These are phyloP conservation scores for Lepisosteus osseus DNA, from an alignment of 2,113 vertebrate genomes.

Conservation along the genomic window DNA sequence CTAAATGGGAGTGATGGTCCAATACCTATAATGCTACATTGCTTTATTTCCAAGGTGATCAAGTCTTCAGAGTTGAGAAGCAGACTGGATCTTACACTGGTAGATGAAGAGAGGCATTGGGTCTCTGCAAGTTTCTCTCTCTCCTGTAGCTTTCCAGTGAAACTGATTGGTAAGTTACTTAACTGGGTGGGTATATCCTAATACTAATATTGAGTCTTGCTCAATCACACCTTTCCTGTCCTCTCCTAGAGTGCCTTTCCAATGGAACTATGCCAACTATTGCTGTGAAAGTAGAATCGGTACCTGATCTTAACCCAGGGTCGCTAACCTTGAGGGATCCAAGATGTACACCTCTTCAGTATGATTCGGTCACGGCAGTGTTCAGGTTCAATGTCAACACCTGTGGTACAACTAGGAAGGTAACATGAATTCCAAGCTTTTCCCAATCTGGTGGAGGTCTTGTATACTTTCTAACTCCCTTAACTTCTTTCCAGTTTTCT, in stretches of 20 bases:
- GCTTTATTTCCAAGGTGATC: constrained; percentile 37
- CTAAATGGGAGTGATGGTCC: too few species aligned
- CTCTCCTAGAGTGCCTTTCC: constrained; percentile 56
- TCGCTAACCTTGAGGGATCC: constrained; percentile 52
- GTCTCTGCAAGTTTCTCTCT: constrained; percentile 44
- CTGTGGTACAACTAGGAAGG: constrained; percentile 62
- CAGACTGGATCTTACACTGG: constrained; percentile 43
- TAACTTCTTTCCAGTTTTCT: constrained; percentile 45
- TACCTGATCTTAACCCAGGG: constrained; percentile 41
- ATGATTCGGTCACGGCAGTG: constrained; percentile 44
- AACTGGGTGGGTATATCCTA: background rate
- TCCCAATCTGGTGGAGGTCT: too few species aligned
- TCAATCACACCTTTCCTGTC: background rate
- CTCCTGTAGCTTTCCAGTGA: constrained; percentile 41
- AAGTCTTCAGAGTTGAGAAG: constrained; percentile 24
- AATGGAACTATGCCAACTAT: constrained; percentile 59
- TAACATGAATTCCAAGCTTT: constrained; percentile 7
- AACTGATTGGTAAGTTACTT: constrained; percentile 41
- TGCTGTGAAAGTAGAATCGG: constrained; percentile 54
- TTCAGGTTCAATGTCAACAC: constrained; percentile 55
- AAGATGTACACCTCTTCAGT: constrained; percentile 51
- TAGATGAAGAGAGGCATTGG: constrained; percentile 30
- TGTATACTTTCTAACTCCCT: background rate
- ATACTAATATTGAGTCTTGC: too few species aligned
- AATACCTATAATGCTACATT: background rate